These are phyloP conservation scores for Chrysotoxum bicinctum DNA, from an alignment of 2,888 invertebrate species.

Conservation along the genomic window DNA sequence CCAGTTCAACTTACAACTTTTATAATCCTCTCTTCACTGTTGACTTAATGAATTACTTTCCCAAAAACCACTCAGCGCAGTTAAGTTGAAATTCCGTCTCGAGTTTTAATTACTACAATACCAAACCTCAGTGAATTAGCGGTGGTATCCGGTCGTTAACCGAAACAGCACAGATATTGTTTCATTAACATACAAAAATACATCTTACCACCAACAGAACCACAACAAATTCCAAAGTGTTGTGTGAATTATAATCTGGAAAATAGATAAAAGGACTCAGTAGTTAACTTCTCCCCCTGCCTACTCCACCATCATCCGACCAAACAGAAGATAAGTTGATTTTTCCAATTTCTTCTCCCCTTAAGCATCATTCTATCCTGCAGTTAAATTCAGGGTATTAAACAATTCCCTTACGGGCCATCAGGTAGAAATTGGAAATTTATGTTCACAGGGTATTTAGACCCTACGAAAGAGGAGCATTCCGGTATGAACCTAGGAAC, in stretches of 20 bases:
- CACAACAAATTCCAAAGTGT: conserved; percentile 35
- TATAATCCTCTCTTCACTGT: not conserved
- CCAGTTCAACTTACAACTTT: conserved; percentile 21
- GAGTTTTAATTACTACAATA: conserved; percentile 37
- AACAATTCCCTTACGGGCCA: conserved; percentile 40
- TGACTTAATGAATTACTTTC: conserved; percentile 15
- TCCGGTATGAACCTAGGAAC: not conserved
- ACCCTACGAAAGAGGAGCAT: not conserved
- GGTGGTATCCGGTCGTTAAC: conserved; percentile 22
- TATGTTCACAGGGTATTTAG: not conserved
- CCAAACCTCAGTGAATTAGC: conserved; percentile 39
- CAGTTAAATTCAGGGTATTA: conserved; percentile 46
- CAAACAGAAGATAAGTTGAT: not conserved
- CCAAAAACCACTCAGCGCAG: conserved; percentile 8
- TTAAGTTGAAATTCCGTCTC: not conserved
- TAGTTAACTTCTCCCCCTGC: not conserved
- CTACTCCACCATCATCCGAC: not conserved
- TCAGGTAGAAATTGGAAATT: conserved; percentile 51
- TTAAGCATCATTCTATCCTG: not conserved
- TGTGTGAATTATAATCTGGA: not conserved
- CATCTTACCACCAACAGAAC: conserved; percentile 11
- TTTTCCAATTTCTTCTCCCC: not conserved
- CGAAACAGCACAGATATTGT: conserved; percentile 51
- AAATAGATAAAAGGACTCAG: conserved; percentile 3
- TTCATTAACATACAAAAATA: conserved; percentile 61